These are phyloP conservation scores for Carassius gibelio DNA, from an alignment of 2,113 vertebrate species.

Conservation along the genomic window DNA sequence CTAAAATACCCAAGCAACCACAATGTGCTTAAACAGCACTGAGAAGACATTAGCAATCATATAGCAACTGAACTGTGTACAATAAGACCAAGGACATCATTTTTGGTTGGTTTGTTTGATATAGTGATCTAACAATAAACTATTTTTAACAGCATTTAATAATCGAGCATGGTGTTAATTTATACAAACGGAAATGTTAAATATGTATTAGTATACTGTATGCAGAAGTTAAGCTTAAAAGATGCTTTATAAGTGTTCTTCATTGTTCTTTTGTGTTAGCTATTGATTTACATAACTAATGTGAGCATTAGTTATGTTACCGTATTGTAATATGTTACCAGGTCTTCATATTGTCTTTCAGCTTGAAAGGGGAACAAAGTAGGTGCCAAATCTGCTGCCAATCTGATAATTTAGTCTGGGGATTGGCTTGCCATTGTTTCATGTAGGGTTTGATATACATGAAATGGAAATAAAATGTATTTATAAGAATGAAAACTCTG, in stretches of 20 bases:
- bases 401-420: not conserved
- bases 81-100: not conserved
- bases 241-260: not conserved
- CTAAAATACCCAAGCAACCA: not conserved
- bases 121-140: not conserved
- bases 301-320: not conserved
- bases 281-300: not conserved
- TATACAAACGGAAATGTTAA: no score
- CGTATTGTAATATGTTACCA: not conserved
- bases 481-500: no score
- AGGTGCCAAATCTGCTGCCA: not conserved
- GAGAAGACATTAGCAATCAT: not conserved
- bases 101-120: not conserved
- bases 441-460: not conserved
- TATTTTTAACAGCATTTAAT: not conserved
- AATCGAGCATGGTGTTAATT: not conserved
- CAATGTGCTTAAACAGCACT: not conserved
- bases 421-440: not conserved
- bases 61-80: not conserved
- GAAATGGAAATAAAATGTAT: not conserved
- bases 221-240: not conserved
- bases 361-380: not conserved
- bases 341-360: not conserved
- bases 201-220: not conserved
- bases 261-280: not conserved